Conservation (phyloP, 2,113 vertebrate species). For the Struthidea cinerea region DNA sequence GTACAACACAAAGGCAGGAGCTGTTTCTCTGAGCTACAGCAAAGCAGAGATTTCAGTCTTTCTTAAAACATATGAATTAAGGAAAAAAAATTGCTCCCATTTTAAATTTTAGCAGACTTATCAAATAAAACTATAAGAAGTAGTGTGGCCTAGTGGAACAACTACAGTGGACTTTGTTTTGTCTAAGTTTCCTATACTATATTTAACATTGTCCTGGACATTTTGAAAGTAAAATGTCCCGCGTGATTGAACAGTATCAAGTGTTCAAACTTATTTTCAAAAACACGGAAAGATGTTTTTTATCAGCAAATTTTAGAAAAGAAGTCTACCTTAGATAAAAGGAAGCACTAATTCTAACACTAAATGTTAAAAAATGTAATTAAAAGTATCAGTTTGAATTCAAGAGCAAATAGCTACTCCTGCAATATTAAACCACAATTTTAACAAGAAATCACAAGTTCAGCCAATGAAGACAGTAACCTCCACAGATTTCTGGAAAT, state of each 20-base stretch:
- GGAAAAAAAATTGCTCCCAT: neutral
- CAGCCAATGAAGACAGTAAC: neutral
- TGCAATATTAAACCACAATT: neutral
- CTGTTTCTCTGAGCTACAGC: neutral
- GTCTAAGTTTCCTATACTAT: neutral
- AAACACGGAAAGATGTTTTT: neutral
- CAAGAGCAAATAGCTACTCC: neutral
- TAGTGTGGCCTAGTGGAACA: neutral
- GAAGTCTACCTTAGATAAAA: neutral
- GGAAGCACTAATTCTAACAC: neutral
- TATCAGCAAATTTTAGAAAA: neutral
- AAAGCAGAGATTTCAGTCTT: neutral
- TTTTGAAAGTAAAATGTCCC: neutral
- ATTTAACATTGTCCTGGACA: neutral
- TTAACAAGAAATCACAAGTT: neutral
- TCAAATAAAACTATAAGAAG: neutral
- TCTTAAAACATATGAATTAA: neutral
- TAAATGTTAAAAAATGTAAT: neutral
- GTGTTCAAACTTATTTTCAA: neutral
- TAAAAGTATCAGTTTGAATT: neutral
- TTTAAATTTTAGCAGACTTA: neutral
- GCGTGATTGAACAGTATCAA: neutral
- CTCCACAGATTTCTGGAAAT: neutral
- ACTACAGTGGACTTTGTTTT: neutral
- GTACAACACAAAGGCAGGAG: neutral